Percentiles rank a stretch among this genome's conserved stretches.
Conservation (phyloP, 2,797 vertebrate species). For the Thamnophis elegans region DNA sequence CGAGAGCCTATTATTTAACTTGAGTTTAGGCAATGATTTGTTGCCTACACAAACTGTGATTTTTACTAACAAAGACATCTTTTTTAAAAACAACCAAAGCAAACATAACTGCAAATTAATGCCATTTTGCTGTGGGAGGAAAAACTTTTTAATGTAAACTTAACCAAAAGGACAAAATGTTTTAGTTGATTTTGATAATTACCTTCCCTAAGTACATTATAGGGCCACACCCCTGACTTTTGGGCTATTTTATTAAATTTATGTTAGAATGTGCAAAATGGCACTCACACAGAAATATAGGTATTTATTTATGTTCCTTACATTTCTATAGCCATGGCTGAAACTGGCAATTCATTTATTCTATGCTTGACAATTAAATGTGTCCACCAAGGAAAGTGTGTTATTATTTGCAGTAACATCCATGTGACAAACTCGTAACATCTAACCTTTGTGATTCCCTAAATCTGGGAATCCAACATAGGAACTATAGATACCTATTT, state of each 20-base stretch:
- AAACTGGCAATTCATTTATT: not conserved
- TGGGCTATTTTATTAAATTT: not conserved
- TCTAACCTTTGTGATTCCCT: not conserved
- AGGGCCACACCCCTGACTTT: not conserved
- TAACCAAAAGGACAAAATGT: not conserved
- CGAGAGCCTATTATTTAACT: not conserved
- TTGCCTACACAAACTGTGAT: not conserved
- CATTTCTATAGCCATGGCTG: not conserved
- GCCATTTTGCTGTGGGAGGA: not conserved
- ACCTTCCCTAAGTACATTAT: not conserved
- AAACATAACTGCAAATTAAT: conserved; percentile 6
- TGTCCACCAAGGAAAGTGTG: not conserved
- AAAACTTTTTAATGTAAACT: not conserved
- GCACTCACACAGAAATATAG: not conserved
- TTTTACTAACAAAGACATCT: conserved; percentile 1
- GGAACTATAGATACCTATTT: not conserved
- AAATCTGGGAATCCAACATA: not conserved
- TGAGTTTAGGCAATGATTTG: not conserved
- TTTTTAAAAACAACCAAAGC: not conserved
- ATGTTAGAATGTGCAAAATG: not conserved
- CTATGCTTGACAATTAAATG: not conserved
- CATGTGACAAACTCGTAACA: not conserved
- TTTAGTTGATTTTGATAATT: not conserved
- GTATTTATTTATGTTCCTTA: not conserved
- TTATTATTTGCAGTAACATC: not conserved